Conservation (phyloP, 2,888 invertebrate species). For the Microctonus brassicae region DNA sequence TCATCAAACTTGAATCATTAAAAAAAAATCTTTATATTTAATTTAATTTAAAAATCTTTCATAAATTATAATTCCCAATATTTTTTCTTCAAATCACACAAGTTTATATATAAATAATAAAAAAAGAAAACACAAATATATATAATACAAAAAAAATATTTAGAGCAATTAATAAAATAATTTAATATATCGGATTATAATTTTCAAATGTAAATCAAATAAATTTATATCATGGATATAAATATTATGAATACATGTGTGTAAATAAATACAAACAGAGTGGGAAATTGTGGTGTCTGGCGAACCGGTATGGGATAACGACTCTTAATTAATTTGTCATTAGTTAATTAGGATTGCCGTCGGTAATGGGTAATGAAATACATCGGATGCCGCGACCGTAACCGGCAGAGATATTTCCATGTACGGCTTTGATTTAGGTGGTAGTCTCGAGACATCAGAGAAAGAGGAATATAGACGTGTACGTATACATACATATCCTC, state of each 20-base stretch:
- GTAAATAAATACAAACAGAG: background rate
- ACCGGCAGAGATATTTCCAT: conserved; percentile 39
- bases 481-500: conserved; percentile 34
- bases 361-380: conserved; percentile 48
- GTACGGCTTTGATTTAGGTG: conserved; percentile 43
- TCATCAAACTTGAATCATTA: background rate
- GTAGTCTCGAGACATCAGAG: conserved; percentile 18
- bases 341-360: conserved; percentile 53
- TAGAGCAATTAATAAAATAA: background rate
- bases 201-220: background rate
- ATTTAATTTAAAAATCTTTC: too few species aligned
- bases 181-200: background rate
- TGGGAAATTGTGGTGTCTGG: conserved; percentile 24
- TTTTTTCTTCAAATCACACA: too few species aligned
- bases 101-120: too few species aligned
- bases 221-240: background rate
- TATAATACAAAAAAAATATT: background rate
- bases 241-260: background rate
- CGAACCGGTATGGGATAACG: conserved; percentile 54
- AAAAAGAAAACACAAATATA: background rate
- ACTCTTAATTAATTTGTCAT: conserved; percentile 60
- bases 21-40: too few species aligned
- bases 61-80: too few species aligned
- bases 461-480: conserved; percentile 26
- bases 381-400: conserved; percentile 41